Percentiles rank a stretch among this genome's conserved stretches.
Evolutionary conservation across 2,113 vertebrate genomes (phyloP).

Genomic region (Nothobranchius kuhntae): DNA sequence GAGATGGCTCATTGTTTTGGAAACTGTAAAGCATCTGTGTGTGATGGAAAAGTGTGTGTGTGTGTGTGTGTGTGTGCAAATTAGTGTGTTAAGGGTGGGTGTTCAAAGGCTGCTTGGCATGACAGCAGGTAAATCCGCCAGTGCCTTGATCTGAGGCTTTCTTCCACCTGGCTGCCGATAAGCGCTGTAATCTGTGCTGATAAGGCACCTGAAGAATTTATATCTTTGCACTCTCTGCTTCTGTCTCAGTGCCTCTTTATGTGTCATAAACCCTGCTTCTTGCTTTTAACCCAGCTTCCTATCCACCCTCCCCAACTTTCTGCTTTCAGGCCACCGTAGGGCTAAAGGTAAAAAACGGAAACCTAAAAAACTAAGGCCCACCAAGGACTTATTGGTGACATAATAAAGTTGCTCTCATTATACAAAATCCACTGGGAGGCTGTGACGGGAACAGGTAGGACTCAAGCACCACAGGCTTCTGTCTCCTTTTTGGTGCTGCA

Average conservation of each 20-base stretch:
- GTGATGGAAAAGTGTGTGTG: constrained; percentile 17
- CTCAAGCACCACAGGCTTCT: constrained; percentile 54
- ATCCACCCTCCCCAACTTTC: constrained; percentile 84
- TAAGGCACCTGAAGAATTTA: constrained; percentile 81
- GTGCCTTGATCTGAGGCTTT: constrained; percentile 74
- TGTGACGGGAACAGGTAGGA: constrained; percentile 92
- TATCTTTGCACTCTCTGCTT: constrained; percentile 66
- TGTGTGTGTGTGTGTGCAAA: constrained; percentile 24
- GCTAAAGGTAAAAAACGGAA: constrained; percentile 97
- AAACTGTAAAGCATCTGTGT: constrained; percentile 49
- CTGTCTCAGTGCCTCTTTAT: constrained; percentile 61
- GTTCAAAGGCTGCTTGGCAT: constrained; percentile 72
- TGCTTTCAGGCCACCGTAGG: constrained; percentile 95
- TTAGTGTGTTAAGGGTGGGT: constrained; percentile 55
- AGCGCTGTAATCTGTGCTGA: constrained; percentile 70
- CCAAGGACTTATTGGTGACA: constrained; percentile 83
- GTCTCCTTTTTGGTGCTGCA: constrained; percentile 56
- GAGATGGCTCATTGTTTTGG: constrained; percentile 35
- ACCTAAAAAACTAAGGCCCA: constrained; percentile 91
- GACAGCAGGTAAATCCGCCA: constrained; percentile 65
- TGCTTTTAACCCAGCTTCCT: constrained; percentile 76
- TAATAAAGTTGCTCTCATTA: constrained; percentile 80
- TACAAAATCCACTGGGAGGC: constrained; percentile 77
- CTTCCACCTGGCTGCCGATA: constrained; percentile 67
- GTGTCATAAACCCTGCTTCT: constrained; percentile 76